Conservation (phyloP, 2,888 invertebrate genomes). For the Gastracanthus pulcherrimus region DNA sequence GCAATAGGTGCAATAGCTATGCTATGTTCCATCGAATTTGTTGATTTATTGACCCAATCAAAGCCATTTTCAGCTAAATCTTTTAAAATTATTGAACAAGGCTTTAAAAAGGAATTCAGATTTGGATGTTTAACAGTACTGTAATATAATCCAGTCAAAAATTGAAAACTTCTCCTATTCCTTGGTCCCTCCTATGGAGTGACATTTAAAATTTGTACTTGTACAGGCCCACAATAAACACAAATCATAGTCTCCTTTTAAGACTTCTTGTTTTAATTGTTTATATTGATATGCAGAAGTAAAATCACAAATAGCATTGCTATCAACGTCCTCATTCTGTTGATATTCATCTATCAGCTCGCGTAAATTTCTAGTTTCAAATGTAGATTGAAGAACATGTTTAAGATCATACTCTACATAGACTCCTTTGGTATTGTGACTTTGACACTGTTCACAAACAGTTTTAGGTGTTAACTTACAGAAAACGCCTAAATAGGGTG, state of each 20-base stretch:
- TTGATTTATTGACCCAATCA: conserved; percentile 11
- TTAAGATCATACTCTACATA: conserved; percentile 46
- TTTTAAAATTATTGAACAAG: conserved; percentile 21
- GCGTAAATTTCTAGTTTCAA: conserved; percentile 36
- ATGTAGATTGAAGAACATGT: conserved; percentile 1
- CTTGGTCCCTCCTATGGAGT: too few species aligned
- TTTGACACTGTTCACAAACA: not conserved
- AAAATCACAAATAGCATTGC: conserved; percentile 23
- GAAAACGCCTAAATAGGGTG: conserved; percentile 5
- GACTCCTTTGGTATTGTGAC: not conserved
- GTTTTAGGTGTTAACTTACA: too few species aligned
- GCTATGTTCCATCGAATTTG: not conserved
- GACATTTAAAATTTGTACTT: conserved; percentile 39
- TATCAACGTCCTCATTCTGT: not conserved
- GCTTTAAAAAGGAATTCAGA: conserved; percentile 38
- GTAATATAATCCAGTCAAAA: conserved; percentile 34
- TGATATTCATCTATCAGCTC: conserved; percentile 20
- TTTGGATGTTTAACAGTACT: conserved; percentile 19
- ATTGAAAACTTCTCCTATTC: conserved; percentile 27
- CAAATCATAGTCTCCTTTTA: conserved; percentile 22
- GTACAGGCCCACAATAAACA: conserved; percentile 44
- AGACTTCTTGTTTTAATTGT: conserved; percentile 18
- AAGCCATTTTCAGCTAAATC: not conserved
- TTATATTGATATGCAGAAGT: conserved; percentile 6
- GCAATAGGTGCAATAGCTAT: conserved; percentile 43